Evolutionary conservation across 2,797 vertebrate species (phyloP), one percentile per base, ranked within the genome.

Genomic region (Tapera naevia): DNA sequence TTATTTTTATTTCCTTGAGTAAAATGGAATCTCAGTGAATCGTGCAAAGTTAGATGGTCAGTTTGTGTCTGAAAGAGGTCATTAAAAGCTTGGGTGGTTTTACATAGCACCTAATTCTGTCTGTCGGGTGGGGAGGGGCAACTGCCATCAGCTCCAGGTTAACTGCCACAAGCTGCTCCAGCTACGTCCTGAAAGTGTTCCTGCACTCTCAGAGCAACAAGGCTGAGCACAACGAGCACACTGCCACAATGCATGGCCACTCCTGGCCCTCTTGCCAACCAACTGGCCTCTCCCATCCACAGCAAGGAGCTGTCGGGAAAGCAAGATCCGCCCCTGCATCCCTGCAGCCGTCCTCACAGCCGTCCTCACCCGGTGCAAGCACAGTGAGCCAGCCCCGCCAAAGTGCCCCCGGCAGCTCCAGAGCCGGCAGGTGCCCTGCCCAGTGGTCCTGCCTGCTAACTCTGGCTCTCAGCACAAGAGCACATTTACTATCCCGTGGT

Each of bases 1-100:
- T 91, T 95, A 91, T 95, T 88, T 93, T 96, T 88, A 96, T 96
- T 94, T 96, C 87, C 73, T 71, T 74, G 61, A 78, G 65, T 66
- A 81, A 94, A 91, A 74, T 56, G 85, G 78, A 89, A 83, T 81
- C 62, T 80, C 85, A 87, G 87, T 74, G 85, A 87, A 56, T 86
- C 15, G 53, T 86, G 88, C n/a, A 45, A 81, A 81, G 87, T 54
- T 54, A 70, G 90, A 87, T 37, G 90, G 94, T 84, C 90, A 84
- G 91, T 86, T 66, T 92, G 74, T 54, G 66, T 54, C 81, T 95
- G 89, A 83, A 88, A 86, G 80, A 70, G 76, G 39, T 80, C 70
- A 46, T 86, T 83, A 89, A 92, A 92, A 94, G 81, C 87, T 80
- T 65, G 74, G 66, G 21, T 32, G 45, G 65, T 81, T 96, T 91